Evolutionary conservation across 1,140 invertebrate species (phyloP).

Genomic region (Zophobas morio): DNA sequence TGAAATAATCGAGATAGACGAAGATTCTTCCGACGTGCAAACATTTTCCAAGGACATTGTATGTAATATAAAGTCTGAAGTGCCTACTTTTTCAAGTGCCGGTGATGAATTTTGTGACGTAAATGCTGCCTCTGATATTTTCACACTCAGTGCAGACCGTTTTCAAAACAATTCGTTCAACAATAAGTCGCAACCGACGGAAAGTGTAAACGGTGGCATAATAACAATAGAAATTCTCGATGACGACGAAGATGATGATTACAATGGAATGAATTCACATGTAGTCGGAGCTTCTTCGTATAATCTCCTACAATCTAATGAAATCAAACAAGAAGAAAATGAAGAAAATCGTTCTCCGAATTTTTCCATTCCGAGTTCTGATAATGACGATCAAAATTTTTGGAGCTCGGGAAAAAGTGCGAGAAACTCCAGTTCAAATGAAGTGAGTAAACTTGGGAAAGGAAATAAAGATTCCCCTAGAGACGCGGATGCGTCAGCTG

Average conservation of each 20-base stretch:
- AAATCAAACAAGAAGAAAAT: constrained; percentile 32
- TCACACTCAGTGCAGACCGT: no score
- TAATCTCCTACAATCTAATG: constrained; percentile 5
- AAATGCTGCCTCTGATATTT: no score
- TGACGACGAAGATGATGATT: constrained; percentile 27
- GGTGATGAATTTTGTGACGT: no score
- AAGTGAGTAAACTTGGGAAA: not conserved
- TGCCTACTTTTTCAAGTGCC: no score
- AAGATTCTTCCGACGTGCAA: no score
- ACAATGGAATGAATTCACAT: constrained; percentile 7
- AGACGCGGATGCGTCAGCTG: not conserved
- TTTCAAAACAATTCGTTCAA: not conserved
- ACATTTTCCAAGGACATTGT: no score
- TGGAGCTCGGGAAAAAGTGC: not conserved
- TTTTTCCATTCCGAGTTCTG: constrained; percentile 6
- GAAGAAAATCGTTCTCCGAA: constrained; percentile 36
- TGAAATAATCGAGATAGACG: no score
- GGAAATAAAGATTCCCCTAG: constrained; percentile 7
- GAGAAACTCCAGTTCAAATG: constrained; percentile 3
- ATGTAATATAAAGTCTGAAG: no score
- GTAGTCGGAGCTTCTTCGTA: not conserved
- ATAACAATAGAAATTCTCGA: constrained; percentile 23
- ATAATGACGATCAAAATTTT: constrained; percentile 16
- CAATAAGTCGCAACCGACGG: not conserved
- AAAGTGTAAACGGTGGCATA: not conserved